Evolutionary conservation across 2,113 vertebrate genomes (phyloP), one percentile per base, ranked within the genome.

Genomic region (Scomber colias): DNA sequence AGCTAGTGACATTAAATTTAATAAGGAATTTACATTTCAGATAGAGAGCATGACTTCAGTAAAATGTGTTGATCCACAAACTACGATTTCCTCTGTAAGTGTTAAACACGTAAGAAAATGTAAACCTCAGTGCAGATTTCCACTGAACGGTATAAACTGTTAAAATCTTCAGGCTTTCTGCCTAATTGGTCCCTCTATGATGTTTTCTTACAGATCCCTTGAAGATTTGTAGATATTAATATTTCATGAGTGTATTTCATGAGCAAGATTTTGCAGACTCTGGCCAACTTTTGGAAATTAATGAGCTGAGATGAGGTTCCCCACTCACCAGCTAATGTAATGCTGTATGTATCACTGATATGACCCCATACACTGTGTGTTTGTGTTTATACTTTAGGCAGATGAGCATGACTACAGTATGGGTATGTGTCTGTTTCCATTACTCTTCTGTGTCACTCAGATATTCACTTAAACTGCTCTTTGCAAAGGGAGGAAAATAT

Each of bases 181-280:
- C 92, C 93, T 95, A 95, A 96, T 95, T 95, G 94, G 91, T 96
- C 94, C 93, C 94, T 93, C 93, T 95, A 91, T 92, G 87, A 92
- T 89, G 92, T 92, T 95, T 93, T 94, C 88, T 69, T 93, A 94
- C 92, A 90, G 88, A 91, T 91, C 94, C 95, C 95, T 96, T 93
- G 78, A 93, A 96, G 92, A 95, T 94, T 95, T 95, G 93, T 96
- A 89, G 91, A 93, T 92, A 92, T 95, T 93, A 93, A 95, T 95
- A 92, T 95, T 96, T 94, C 90, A 95, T 95, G 86, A 79, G 88
- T 79, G 76, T 17, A 19, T 11, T 96, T 94, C 90, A 95, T 95
- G 87, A 82, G 89, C 77, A 75, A 88, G 88, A 76, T 93, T 92
- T 91, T 53, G 93, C 93, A 75, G 89, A 91, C 64, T 79, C 89